Conservation (phyloP, 2,113 vertebrate species). For the Caracal caracal region DNA sequence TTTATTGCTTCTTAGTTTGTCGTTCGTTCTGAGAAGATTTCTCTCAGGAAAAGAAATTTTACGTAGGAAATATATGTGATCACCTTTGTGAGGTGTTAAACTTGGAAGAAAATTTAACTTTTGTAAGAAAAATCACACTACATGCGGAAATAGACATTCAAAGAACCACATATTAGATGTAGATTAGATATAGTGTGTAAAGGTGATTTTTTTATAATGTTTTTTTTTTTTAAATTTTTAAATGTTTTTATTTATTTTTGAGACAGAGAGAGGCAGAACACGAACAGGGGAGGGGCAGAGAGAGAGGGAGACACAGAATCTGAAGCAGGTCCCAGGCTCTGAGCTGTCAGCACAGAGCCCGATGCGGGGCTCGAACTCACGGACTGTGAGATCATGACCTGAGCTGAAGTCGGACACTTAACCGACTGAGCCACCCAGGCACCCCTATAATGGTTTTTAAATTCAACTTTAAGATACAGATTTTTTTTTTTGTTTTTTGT, state of each 20-base stretch:
- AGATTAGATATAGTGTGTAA: neutral
- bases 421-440: too few species aligned
- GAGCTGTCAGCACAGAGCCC: too few species aligned
- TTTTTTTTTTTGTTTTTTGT: neutral
- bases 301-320: too few species aligned
- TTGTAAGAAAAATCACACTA: constrained; percentile 32
- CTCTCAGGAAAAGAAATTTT: neutral
- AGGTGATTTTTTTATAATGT: neutral
- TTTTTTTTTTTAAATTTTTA: neutral
- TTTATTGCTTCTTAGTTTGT: constrained; percentile 9
- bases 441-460: neutral
- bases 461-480: neutral
- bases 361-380: too few species aligned
- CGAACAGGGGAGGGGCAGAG: too few species aligned
- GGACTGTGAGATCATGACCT: too few species aligned
- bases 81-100: constrained; percentile 17
- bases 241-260: too few species aligned
- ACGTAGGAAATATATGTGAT: neutral
- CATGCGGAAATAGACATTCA: neutral
- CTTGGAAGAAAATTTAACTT: constrained; percentile 36
- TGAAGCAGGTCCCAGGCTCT: too few species aligned
- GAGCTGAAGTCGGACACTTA: too few species aligned
- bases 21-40: constrained; percentile 11
- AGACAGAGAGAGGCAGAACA: too few species aligned
- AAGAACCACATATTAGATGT: neutral